Evolutionary conservation across 2,113 vertebrate genomes (phyloP).

Genomic region (Lipophrys pholis): DNA sequence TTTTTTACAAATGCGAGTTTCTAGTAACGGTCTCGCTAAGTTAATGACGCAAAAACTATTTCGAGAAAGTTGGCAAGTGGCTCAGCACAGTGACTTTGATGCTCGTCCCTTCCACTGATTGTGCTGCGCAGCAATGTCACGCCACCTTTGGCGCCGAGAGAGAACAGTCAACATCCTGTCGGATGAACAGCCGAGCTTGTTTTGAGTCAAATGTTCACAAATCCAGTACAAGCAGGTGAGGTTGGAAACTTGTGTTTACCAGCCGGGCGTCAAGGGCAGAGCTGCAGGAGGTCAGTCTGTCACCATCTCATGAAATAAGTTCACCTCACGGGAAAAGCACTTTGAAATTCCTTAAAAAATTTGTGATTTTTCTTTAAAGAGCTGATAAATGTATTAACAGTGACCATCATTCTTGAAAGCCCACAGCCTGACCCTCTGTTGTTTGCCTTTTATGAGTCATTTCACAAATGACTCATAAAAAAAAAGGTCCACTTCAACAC

Average conservation of each 20-base stretch:
- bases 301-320: background rate
- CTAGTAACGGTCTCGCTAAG: no score
- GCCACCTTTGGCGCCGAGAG: background rate
- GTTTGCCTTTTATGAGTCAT: background rate
- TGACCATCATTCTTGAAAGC: background rate
- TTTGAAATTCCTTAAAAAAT: no score
- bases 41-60: no score
- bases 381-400: background rate
- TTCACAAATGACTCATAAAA: conserved; percentile 9
- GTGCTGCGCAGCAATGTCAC: background rate
- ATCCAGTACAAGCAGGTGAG: background rate
- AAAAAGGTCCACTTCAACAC: background rate
- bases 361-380: background rate
- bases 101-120: background rate
- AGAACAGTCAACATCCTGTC: no score
- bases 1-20: no score
- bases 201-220: background rate
- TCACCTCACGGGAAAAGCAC: background rate
- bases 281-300: background rate
- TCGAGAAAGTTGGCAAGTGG: no score
- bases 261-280: background rate
- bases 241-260: background rate
- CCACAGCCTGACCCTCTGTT: background rate
- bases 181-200: background rate
- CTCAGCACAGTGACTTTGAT: no score